phyloP scores from a whole-genome alignment of 2,797 vertebrate genomes.

The Rachycentron canadum region DNA sequence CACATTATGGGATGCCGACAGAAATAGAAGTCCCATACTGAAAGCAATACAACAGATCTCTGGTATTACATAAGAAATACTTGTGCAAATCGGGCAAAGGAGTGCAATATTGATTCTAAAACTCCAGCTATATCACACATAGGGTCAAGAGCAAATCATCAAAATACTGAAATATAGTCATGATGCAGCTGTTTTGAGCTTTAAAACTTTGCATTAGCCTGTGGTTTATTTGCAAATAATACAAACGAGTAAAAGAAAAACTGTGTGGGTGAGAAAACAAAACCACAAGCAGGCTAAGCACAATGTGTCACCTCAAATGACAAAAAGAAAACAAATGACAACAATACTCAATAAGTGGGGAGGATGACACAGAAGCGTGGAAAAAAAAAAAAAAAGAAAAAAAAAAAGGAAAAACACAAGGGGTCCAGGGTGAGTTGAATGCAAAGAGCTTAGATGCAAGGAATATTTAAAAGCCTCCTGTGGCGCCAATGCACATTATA shows the following conservation, averaged over 20 bases:
- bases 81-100: slow-evolving; percentile 47
- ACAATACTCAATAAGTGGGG: neutral
- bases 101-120: slow-evolving; percentile 53
- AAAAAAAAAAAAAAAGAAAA: slow-evolving; percentile 10
- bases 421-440: slow-evolving; percentile 3
- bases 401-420: slow-evolving; percentile 11
- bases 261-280: slow-evolving; percentile 13
- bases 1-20: slow-evolving; percentile 80
- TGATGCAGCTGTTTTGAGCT: slow-evolving; percentile 29
- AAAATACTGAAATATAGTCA: slow-evolving; percentile 7
- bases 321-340: slow-evolving; percentile 20
- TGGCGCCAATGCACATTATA: slow-evolving; percentile 6
- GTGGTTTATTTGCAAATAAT: slow-evolving; percentile 15
- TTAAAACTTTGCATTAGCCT: slow-evolving; percentile 3
- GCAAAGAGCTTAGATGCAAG: slow-evolving; percentile 21
- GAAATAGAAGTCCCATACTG: slow-evolving; percentile 78
- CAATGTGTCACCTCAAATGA: slow-evolving; percentile 15
- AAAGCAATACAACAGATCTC: slow-evolving; percentile 73
- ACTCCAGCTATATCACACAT: slow-evolving; percentile 33
- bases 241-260: slow-evolving; percentile 10
- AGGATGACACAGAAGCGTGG: slow-evolving; percentile 12
- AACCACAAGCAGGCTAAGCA: slow-evolving; percentile 12
- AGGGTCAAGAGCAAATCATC: slow-evolving; percentile 18
- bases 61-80: slow-evolving; percentile 75
- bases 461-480: slow-evolving; percentile 16